phyloP scores from a whole-genome alignment of 92 coral and sea anemone genomes.

The Palythoa caribaeorum region DNA sequence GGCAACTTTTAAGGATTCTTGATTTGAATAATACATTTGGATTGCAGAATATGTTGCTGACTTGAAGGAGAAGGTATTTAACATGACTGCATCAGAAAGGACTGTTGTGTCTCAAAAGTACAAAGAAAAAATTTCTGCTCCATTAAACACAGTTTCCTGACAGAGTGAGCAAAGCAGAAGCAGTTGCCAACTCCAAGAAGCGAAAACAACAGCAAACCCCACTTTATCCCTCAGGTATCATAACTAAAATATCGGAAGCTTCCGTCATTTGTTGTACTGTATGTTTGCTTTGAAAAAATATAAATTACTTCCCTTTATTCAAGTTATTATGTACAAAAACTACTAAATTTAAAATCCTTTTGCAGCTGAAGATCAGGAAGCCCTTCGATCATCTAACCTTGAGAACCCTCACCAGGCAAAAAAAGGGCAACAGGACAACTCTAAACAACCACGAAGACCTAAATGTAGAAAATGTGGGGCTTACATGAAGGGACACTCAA shows the following conservation, averaged over 20 bases:
- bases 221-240: slow-evolving; percentile 13
- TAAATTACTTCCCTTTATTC: slow-evolving; percentile 2
- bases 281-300: neutral
- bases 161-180: slow-evolving; percentile 3
- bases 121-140: slow-evolving; percentile 40
- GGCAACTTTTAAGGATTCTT: neutral
- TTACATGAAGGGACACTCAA: neutral
- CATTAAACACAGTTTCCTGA: slow-evolving; percentile 45
- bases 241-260: neutral
- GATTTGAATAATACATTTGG: neutral
- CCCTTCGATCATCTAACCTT: slow-evolving; percentile 1
- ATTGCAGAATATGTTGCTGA: slow-evolving; percentile 20
- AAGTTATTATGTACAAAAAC: neutral
- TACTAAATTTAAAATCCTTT: neutral
- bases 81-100: slow-evolving; percentile 10
- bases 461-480: neutral
- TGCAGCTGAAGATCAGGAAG: neutral
- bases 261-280: no score
- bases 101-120: neutral
- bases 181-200: slow-evolving; percentile 30
- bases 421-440: neutral
- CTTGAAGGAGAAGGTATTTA: neutral
- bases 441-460: slow-evolving; percentile 13
- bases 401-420: neutral
- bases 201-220: slow-evolving; percentile 14